Evolutionary conservation across 1,140 invertebrate species (phyloP), one percentile per base, ranked within the genome.

Genomic region (Temnothorax longispinosus): DNA sequence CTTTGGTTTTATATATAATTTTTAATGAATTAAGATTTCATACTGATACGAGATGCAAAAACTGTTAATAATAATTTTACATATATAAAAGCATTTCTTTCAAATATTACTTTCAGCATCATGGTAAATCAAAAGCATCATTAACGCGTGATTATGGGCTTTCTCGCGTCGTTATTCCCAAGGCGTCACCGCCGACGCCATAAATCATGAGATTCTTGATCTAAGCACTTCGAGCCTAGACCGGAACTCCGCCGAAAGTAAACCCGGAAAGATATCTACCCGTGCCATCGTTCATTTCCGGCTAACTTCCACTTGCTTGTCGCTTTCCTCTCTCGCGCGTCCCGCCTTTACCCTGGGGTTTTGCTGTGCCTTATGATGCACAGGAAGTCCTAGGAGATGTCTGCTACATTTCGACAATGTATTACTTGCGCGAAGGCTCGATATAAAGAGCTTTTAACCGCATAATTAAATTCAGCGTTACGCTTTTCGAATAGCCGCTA

Each of bases 211-310:
- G 54, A 71, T 85, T 50, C 80, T 58, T 50, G 80, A 85, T 85
- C 50, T 50, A 11, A 84, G 64, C 50, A 69, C 27, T 54, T 35
- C 35, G 69, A 27, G 67, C 27, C 27, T 58, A 56, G 60, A 75
- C 60, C 50, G 71, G 35, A 44, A 76, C 52, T 47, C 60, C 60
- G 47, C 27, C 47, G 85, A 85, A 88, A 88, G 87, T 88, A 86
- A 87, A 80, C 52, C 85, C 76, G 85, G 60, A 86, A 87, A 88
- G 85, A 87, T 88, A 88, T 88, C 87, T 87, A 58, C 64, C 47
- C 69, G 75, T 86, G 69, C 85, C 87, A 88, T 88, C 87, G 87
- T 86, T 88, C 87, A 88, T 88, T 88, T 88, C 85, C 85, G 80
- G 60, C 35, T 75, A 85, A 76, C 56, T 54, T 86, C 87, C 84